These are phyloP conservation scores for Artibeus lituratus DNA, from an alignment of 2,797 vertebrate genomes.

Conservation along the genomic window DNA sequence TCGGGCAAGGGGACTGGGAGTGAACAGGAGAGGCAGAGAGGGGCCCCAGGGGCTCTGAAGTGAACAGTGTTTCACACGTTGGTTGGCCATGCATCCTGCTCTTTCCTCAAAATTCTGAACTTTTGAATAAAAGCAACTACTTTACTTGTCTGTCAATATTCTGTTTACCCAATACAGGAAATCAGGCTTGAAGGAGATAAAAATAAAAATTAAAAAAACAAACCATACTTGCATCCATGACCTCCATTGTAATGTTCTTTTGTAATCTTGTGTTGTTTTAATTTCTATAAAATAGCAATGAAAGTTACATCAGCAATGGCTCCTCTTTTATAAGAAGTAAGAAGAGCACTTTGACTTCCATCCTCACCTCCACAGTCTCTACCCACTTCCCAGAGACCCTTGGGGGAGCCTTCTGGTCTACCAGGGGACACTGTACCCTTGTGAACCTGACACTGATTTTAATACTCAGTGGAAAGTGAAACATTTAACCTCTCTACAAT, in stretches of 20 bases:
- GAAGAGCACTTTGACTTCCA: neutral
- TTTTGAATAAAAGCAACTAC: neutral
- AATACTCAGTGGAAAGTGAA: neutral
- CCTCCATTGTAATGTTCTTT: neutral
- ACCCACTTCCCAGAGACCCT: neutral
- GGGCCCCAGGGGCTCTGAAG: too few relatives aligned
- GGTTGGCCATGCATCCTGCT: neutral
- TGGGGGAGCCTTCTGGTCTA: neutral
- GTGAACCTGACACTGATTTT: neutral
- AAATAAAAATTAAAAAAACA: neutral
- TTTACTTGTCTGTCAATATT: neutral
- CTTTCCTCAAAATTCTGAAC: neutral
- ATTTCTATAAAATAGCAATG: neutral
- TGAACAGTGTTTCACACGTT: fast-evolving
- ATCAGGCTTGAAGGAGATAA: neutral
- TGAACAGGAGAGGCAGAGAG: neutral
- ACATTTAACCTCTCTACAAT: neutral
- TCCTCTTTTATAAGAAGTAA: neutral
- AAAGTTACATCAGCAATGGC: neutral
- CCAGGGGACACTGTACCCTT: neutral
- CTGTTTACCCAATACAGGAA: neutral
- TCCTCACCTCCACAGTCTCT: neutral
- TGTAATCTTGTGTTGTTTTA: neutral
- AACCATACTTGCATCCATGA: too few relatives aligned
- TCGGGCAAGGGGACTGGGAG: fast-evolving